phyloP scores from a whole-genome alignment of 2,113 vertebrate genomes.

The Benthochromis sp. region DNA sequence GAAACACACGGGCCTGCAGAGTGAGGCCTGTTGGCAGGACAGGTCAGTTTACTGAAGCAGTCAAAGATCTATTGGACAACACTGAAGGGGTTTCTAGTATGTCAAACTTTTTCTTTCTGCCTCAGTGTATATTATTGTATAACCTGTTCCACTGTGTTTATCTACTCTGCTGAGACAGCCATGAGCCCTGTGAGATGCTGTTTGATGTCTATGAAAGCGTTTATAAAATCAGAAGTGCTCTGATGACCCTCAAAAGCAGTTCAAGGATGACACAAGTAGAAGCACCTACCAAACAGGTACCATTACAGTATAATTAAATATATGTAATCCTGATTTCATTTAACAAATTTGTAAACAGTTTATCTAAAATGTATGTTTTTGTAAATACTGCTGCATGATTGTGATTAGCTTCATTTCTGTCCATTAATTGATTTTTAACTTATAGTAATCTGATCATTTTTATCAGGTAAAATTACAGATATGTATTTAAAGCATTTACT shows the following conservation, averaged over 20 bases:
- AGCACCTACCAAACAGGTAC: constrained; percentile 63
- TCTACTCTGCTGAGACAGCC: constrained; percentile 46
- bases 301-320: neutral
- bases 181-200: constrained; percentile 70
- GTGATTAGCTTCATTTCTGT: neutral
- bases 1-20: constrained; percentile 74
- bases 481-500: neutral
- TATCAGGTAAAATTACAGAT: neutral
- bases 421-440: neutral
- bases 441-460: neutral
- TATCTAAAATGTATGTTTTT: neutral
- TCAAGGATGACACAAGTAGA: constrained; percentile 44
- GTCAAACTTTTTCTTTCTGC: neutral
- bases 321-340: neutral
- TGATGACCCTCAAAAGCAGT: constrained; percentile 69
- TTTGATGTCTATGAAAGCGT: constrained; percentile 71
- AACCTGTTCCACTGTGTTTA: neutral
- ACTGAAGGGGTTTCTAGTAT: neutral
- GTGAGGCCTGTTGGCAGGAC: constrained; percentile 69
- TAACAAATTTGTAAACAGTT: neutral
- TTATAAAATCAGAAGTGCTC: constrained; percentile 70
- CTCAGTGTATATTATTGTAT: neutral
- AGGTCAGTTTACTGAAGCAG: constrained; percentile 44
- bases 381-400: neutral
- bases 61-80: neutral